Conservation (phyloP, 2,113 vertebrate species). For the Heteronetta atricapilla region DNA sequence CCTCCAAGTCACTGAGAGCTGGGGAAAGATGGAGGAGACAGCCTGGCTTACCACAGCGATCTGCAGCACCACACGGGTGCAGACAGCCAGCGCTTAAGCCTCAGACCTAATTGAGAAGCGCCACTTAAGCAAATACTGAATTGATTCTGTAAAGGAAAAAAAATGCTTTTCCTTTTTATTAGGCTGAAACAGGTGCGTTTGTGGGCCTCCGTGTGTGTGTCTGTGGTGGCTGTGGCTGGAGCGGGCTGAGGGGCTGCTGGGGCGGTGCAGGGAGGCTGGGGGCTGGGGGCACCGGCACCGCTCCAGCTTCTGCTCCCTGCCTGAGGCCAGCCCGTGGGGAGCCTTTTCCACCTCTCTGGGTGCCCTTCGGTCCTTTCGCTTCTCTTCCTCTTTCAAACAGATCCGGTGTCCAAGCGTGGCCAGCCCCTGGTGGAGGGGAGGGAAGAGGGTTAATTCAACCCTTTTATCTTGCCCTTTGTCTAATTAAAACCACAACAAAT, state of each 20-base stretch:
- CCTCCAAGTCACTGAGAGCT: neutral
- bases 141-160: neutral
- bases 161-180: neutral
- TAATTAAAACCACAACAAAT: constrained; percentile 79
- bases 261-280: no score
- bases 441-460: constrained; percentile 62
- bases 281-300: neutral
- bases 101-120: neutral
- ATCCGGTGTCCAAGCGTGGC: neutral
- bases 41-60: neutral
- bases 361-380: neutral
- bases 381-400: neutral
- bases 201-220: neutral
- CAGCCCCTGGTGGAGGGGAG: neutral
- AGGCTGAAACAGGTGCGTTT: neutral
- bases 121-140: neutral
- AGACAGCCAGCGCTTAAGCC: neutral
- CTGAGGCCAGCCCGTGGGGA: neutral
- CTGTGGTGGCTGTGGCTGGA: neutral
- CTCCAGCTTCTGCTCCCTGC: neutral
- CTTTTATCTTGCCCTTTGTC: constrained; percentile 74
- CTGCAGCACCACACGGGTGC: neutral
- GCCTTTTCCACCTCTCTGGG: neutral
- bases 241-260: no score
- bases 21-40: constrained; percentile 14